A percentile compares a stretch with the other conserved stretches of the same genome.
Conservation (phyloP, 1,140 invertebrate genomes). For the Agrilus planipennis region DNA sequence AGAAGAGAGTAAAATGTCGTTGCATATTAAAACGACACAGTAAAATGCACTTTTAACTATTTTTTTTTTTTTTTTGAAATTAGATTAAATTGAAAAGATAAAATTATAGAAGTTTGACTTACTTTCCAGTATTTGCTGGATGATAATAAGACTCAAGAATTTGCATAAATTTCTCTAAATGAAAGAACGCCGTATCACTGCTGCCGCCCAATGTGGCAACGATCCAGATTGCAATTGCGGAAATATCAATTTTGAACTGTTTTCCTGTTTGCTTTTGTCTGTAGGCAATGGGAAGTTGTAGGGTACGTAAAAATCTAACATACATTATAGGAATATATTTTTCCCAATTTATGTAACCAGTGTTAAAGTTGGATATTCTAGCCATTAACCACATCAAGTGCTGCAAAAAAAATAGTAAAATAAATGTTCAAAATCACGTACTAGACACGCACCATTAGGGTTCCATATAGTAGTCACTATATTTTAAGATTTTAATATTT, state of each 20-base stretch:
- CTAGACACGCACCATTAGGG: too few species aligned
- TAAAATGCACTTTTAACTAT: too few species aligned
- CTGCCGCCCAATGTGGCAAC: conserved; percentile 47
- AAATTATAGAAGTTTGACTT: too few species aligned
- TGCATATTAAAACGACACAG: too few species aligned
- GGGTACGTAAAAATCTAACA: conserved; percentile 58
- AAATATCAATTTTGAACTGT: conserved; percentile 42
- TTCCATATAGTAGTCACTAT: too few species aligned
- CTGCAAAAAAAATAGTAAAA: conserved; percentile 36
- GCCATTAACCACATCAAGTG: conserved; percentile 62
- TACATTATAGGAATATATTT: conserved; percentile 74
- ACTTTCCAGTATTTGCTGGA: conserved; percentile 68
- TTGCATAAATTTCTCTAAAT: conserved; percentile 71
- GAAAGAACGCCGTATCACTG: conserved; percentile 49
- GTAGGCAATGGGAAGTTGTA: conserved; percentile 70
- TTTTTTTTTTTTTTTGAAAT: too few species aligned
- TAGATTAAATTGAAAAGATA: too few species aligned
- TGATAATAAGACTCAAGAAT: conserved; percentile 81
- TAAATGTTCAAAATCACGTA: too few species aligned
- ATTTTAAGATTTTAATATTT: too few species aligned
- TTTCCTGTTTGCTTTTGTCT: conserved; percentile 40
- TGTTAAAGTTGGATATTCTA: conserved; percentile 57
- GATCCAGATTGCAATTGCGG: conserved; percentile 55
- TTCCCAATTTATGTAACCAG: conserved; percentile 81
- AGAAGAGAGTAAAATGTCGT: too few species aligned